Conservation (phyloP, 2,113 vertebrate genomes). For the Tor tambroides region DNA sequence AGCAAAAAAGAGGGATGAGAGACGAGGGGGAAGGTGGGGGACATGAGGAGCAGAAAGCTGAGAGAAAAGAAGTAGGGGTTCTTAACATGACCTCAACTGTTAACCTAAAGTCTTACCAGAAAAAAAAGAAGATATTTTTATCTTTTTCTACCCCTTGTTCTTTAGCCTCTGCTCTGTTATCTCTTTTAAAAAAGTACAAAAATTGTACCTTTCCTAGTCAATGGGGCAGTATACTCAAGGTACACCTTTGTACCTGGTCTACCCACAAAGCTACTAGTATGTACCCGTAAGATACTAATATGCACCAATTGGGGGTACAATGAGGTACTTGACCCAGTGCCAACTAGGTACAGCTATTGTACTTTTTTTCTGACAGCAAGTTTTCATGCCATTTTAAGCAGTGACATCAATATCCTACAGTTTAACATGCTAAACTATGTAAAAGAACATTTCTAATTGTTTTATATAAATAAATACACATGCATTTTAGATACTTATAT, state of each 20-base stretch:
- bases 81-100: conserved; percentile 15
- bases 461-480: background rate
- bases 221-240: background rate
- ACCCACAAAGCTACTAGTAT: background rate
- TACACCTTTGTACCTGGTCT: background rate
- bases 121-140: background rate
- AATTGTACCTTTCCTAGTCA: background rate
- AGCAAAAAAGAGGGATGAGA: conserved; percentile 25
- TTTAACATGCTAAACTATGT: background rate
- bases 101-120: background rate
- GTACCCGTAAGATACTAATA: too few species aligned
- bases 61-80: background rate
- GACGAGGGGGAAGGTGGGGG: conserved; percentile 6
- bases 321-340: background rate
- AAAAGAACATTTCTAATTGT: background rate
- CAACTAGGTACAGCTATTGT: background rate
- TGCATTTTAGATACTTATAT: background rate
- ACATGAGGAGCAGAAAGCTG: background rate
- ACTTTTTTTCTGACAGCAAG: background rate
- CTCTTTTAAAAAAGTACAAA: background rate
- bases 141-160: background rate
- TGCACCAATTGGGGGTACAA: background rate
- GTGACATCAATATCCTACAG: background rate
- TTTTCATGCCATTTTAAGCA: background rate
- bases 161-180: background rate